These are phyloP conservation scores for Graphium colonna DNA, from an alignment of 2,888 invertebrate species.

Conservation along the genomic window DNA sequence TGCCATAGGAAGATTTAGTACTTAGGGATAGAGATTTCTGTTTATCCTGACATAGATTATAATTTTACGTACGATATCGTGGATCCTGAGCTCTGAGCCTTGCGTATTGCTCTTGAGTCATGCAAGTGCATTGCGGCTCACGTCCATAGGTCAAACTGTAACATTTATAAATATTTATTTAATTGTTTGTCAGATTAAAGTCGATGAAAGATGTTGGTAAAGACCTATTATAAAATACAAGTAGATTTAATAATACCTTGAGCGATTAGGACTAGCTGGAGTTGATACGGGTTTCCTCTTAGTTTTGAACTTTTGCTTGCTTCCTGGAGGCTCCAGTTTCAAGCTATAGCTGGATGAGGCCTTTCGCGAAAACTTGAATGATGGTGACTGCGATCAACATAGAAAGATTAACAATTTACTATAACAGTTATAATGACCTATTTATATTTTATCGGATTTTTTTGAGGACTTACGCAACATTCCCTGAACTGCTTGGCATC, in stretches of 20 bases:
- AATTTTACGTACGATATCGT: slow-evolving; percentile 81
- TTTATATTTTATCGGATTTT: too few relatives aligned
- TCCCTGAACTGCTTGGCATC: slow-evolving; percentile 98
- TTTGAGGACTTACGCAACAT: slow-evolving; percentile 91
- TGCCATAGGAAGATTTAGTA: slow-evolving; percentile 27
- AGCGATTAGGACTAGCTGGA: slow-evolving; percentile 94
- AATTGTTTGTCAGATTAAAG: too few relatives aligned
- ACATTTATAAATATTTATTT: too few relatives aligned
- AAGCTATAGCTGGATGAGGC: slow-evolving; percentile 98
- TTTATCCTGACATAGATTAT: not conserved
- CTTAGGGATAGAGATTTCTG: slow-evolving; percentile 12
- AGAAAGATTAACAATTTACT: slow-evolving; percentile 14
- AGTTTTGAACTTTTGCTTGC: slow-evolving; percentile 91
- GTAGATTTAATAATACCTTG: slow-evolving; percentile 69
- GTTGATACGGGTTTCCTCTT: slow-evolving; percentile 96
- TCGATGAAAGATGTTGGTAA: too few relatives aligned
- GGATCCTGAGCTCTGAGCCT: slow-evolving; percentile 91
- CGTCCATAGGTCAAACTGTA: slow-evolving; percentile 75
- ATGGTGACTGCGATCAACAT: slow-evolving; percentile 89
- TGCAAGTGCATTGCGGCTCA: slow-evolving; percentile 96
- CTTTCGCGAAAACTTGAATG: slow-evolving; percentile 98
- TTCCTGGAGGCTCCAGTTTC: slow-evolving; percentile 93
- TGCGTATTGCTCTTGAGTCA: slow-evolving; percentile 95
- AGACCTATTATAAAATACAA: too few relatives aligned
- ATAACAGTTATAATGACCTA: not conserved